Base-by-base conservation (phyloP, 1,140 invertebrate genomes). In the Diuraphis noxia region DNA sequence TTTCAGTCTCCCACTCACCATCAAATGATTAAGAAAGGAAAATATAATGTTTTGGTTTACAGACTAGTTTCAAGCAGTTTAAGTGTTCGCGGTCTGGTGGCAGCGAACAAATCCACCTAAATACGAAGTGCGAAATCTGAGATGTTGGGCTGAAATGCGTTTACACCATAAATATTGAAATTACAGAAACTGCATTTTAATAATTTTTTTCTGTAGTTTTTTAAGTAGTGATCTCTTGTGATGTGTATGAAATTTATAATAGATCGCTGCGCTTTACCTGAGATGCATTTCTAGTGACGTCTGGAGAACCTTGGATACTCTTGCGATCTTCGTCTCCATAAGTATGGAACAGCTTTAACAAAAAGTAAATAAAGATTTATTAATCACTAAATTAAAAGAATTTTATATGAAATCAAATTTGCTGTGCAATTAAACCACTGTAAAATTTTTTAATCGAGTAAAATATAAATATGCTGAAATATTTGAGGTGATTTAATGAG, bases 311-410 rank as follows among this genome's bases (percentile, higher is more conserved):
- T 91, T 94, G 92, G 6, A 90, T 36, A 49, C 92, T 92, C 90
- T 94, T 95, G 34, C 94, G 93, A 91, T 96, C 95, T 92, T 96
- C 96, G 93, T 96, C 96, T 82, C 96, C 96, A 79, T 96, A 94
- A 19, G 96, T 96, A 92, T 96, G 95, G 41, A 96, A 93, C 34
- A 96, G 93, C 95, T 95, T 91, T 46, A 93, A 92, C 92, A 46
- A 92, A 92, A 91, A 92, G 81, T 91, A 25, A 84, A 92, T 41
- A 92, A 88, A 84, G 3, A 30, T 10, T 36, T 40, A 81, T 40
- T 25, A 89, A 92, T 91, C 79, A 56, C 56, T 2, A n/a, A 40
- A 40, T 36, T 38, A 41, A 84, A n/a, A 34, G 4, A 21, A n/a
- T 84, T 82, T 25, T 82, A 82, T 82, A 82, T 41, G 5, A 43